Evolutionary conservation across 2,113 vertebrate species (phyloP).

Genomic region (Zeus faber): DNA sequence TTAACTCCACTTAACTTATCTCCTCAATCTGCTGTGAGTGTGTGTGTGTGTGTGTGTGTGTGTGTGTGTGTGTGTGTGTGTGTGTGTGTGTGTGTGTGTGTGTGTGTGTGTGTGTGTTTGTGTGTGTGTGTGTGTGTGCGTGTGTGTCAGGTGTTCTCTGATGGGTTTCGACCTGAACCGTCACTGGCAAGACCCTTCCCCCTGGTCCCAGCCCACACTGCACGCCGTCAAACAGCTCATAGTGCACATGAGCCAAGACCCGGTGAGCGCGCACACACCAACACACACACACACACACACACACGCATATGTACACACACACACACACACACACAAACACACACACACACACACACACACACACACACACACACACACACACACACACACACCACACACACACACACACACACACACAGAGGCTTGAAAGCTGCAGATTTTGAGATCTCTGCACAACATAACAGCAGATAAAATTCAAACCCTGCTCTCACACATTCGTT

Average conservation of each 20-base stretch:
- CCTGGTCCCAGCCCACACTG: constrained; percentile 94
- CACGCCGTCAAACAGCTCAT: constrained; percentile 95
- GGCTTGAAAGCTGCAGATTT: too few relatives aligned
- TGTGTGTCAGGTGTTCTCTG: constrained; percentile 85
- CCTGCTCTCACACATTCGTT: too few relatives aligned
- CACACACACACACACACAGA: constrained; percentile 11
- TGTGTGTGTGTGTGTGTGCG: constrained; percentile 25
- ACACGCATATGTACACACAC: not conserved
- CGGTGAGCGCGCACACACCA: constrained; percentile 72
- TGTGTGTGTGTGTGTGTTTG: constrained; percentile 7
- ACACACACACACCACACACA: constrained; percentile 14
- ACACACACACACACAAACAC: too few relatives aligned
- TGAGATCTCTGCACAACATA: too few relatives aligned
- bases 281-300: constrained; percentile 11
- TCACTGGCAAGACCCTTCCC: constrained; percentile 95
- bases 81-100: not conserved
- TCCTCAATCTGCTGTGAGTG: too few relatives aligned
- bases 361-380: constrained; percentile 6
- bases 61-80: not conserved
- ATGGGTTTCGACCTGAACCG: constrained; percentile 98
- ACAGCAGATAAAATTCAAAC: too few relatives aligned
- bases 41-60: not conserved
- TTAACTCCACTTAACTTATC: too few relatives aligned
- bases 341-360: constrained; percentile 4
- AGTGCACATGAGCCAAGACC: constrained; percentile 91